phyloP scores from a whole-genome alignment of 1,140 invertebrate genomes.

The Wiebesia pumilae region DNA sequence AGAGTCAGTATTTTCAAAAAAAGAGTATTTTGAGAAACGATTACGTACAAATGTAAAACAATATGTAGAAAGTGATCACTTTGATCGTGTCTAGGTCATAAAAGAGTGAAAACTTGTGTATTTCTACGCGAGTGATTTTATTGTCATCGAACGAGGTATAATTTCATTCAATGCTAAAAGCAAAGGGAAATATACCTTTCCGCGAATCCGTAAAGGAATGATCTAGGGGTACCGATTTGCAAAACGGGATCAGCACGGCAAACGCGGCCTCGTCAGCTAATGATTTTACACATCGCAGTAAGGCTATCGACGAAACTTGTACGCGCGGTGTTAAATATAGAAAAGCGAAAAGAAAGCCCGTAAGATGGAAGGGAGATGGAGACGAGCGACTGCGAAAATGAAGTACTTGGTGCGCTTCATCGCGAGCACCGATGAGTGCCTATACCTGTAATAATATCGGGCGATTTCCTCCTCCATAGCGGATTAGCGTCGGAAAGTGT shows the following conservation, averaged over 20 bases:
- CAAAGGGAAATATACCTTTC: background rate
- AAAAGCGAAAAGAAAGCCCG: background rate
- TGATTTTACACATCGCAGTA: background rate
- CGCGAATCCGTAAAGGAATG: background rate
- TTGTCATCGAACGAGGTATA: background rate
- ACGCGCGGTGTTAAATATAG: background rate
- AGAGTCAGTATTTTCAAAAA: no score
- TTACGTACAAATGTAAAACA: no score
- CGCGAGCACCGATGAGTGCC: background rate
- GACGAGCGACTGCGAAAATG: background rate
- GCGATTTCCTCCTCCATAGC: background rate
- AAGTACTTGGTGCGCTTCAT: conserved; percentile 1
- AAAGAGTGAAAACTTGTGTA: background rate
- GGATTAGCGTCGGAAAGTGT: background rate
- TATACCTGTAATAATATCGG: background rate
- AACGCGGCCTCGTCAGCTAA: background rate
- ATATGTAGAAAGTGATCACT: no score
- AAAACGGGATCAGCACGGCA: background rate
- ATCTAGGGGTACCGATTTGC: background rate
- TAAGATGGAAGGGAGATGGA: background rate
- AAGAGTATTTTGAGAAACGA: no score
- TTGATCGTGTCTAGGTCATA: background rate
- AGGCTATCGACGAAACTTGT: background rate
- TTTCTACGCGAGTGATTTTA: background rate
- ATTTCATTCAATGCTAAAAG: background rate